A percentile compares a stretch with the other conserved stretches of the same genome.
phyloP scores from a whole-genome alignment of 2,113 vertebrate genomes.

The Semnornis frantzii region DNA sequence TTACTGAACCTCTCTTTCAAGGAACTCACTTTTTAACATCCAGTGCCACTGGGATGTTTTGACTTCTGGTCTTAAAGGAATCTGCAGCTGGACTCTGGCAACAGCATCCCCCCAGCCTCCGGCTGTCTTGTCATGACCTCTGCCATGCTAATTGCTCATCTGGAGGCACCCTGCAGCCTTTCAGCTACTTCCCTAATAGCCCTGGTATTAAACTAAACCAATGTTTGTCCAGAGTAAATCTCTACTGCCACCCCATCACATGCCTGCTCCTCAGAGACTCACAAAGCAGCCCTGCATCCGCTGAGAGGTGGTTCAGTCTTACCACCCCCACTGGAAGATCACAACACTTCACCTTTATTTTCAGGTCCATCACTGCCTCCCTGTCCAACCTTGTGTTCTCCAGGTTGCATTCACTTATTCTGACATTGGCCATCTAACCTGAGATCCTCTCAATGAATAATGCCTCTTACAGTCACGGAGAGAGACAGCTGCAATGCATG shows the following conservation, averaged over 20 bases:
- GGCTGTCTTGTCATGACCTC: not conserved
- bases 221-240: not conserved
- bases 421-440: not conserved
- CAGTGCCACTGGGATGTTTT: not conserved
- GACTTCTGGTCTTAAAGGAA: not conserved
- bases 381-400: not conserved
- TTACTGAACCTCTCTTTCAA: not conserved
- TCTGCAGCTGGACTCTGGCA: not conserved
- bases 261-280: not conserved
- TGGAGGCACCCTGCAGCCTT: not conserved
- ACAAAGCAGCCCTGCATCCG: not conserved
- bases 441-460: not conserved
- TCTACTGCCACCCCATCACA: not conserved
- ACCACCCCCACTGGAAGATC: not conserved
- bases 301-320: not conserved
- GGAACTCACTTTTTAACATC: not conserved
- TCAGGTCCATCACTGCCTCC: not conserved
- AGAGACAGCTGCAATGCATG: not conserved
- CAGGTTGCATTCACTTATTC: not conserved
- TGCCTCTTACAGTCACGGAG: not conserved
- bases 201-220: not conserved
- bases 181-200: not conserved
- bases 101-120: not conserved
- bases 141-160: not conserved
- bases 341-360: not conserved